phyloP scores from a whole-genome alignment of 2,888 invertebrate species.

The Drosophila paramelanica region DNA sequence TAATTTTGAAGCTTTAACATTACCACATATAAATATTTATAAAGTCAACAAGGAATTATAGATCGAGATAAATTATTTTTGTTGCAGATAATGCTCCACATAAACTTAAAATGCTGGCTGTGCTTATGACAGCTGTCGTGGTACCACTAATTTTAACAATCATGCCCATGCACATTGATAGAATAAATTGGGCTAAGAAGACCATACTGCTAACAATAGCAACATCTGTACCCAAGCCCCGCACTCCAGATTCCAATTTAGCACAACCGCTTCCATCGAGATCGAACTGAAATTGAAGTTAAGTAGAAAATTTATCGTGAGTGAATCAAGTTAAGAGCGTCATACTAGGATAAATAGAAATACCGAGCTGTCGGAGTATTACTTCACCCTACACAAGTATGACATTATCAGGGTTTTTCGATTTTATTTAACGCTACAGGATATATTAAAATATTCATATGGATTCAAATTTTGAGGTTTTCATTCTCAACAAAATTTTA shows the following conservation, averaged over 20 bases:
- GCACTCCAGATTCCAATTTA: conserved; percentile 87
- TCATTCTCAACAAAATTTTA: too few relatives aligned
- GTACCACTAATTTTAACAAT: conserved; percentile 92
- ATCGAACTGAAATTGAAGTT: conserved; percentile 86
- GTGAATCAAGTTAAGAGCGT: neutral
- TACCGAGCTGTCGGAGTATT: too few relatives aligned
- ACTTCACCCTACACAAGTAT: too few relatives aligned
- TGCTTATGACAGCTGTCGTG: conserved; percentile 94
- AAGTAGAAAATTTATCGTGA: neutral
- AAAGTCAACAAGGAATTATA: conserved; percentile 86
- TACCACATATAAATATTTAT: conserved; percentile 4
- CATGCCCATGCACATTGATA: conserved; percentile 94
- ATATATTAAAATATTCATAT: too few relatives aligned
- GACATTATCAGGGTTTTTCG: too few relatives aligned
- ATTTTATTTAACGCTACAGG: too few relatives aligned
- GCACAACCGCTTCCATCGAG: conserved; percentile 86
- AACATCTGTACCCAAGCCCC: conserved; percentile 97
- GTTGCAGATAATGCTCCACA: conserved; percentile 94
- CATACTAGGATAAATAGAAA: neutral
- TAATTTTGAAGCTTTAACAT: conserved; percentile 10
- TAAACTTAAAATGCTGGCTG: conserved; percentile 93
- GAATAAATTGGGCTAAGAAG: conserved; percentile 96
- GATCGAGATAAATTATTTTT: conserved; percentile 94
- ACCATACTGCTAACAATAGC: conserved; percentile 98
- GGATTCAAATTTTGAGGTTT: too few relatives aligned